Evolutionary conservation across 35 echinoderm and acorn worm species (phyloP).

Genomic region (Hemicentrotus pulcherrimus): DNA sequence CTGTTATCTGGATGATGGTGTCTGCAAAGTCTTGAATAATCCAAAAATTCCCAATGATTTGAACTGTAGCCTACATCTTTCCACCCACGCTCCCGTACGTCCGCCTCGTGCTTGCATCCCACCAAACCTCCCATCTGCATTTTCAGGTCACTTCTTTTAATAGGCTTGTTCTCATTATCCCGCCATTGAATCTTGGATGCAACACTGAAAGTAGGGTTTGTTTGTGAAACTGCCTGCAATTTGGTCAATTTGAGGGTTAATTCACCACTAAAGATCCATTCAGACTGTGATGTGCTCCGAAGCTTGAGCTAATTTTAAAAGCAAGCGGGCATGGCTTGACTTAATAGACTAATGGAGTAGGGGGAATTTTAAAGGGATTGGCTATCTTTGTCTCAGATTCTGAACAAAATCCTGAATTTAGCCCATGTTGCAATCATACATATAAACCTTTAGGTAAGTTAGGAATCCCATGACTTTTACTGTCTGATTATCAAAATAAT

Average conservation of each 20-base stretch:
- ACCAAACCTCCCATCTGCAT: neutral
- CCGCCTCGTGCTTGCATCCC: neutral
- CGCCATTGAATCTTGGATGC: neutral
- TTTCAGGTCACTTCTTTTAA: neutral
- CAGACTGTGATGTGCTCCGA: neutral
- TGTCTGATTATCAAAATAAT: too few relatives aligned
- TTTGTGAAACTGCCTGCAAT: too few relatives aligned
- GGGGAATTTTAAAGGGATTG: too few relatives aligned
- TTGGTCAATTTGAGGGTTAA: too few relatives aligned
- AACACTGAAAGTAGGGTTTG: neutral
- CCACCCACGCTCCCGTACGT: neutral
- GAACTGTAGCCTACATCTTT: neutral
- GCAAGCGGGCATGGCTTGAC: neutral
- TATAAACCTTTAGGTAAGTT: too few relatives aligned
- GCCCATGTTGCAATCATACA: too few relatives aligned
- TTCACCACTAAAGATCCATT: neutral
- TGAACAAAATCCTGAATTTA: too few relatives aligned
- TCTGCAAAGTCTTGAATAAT: neutral
- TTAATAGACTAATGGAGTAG: neutral
- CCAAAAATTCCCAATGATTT: neutral
- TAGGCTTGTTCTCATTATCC: neutral
- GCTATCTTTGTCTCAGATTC: too few relatives aligned
- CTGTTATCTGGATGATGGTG: neutral
- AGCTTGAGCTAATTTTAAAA: neutral
- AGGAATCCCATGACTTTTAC: too few relatives aligned